Evolutionary conservation across 2,888 invertebrate genomes (phyloP).

Genomic region (Eledone cirrhosa): DNA sequence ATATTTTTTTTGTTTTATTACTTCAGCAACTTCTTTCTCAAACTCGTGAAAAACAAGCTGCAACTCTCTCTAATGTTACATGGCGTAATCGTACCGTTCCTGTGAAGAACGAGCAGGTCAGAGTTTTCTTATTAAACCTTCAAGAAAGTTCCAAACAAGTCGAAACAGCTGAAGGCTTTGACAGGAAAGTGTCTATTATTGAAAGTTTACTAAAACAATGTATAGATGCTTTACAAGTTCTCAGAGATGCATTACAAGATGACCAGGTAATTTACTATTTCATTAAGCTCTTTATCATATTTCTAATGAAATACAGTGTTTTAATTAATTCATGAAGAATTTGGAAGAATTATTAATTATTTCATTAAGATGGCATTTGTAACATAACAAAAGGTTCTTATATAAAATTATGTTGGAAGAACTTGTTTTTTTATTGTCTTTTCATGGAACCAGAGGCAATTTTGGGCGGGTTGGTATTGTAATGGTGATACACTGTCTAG

Average conservation of each 20-base stretch:
- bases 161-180: conserved; percentile 59
- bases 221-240: conserved; percentile 88
- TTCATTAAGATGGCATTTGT: too few relatives aligned
- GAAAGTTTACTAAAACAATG: conserved; percentile 94
- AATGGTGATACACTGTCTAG: too few relatives aligned
- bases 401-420: too few relatives aligned
- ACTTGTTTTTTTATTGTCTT: neutral
- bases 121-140: conserved; percentile 61
- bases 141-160: conserved; percentile 61
- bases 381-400: too few relatives aligned
- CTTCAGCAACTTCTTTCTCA: conserved; percentile 80
- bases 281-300: too few relatives aligned
- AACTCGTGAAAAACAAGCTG: conserved; percentile 81
- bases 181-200: conserved; percentile 81
- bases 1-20: conserved; percentile 4
- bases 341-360: too few relatives aligned
- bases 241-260: conserved; percentile 76
- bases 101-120: conserved; percentile 79
- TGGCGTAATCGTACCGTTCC: conserved; percentile 89
- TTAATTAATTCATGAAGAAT: too few relatives aligned
- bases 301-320: too few relatives aligned
- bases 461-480: neutral
- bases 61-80: conserved; percentile 83
- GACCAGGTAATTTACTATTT: conserved; percentile 66
- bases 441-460: too few relatives aligned